Percentiles rank a stretch among this genome's conserved stretches.
These are phyloP conservation scores for Oriolus oriolus DNA, from an alignment of 2,113 vertebrate genomes.

Conservation along the genomic window DNA sequence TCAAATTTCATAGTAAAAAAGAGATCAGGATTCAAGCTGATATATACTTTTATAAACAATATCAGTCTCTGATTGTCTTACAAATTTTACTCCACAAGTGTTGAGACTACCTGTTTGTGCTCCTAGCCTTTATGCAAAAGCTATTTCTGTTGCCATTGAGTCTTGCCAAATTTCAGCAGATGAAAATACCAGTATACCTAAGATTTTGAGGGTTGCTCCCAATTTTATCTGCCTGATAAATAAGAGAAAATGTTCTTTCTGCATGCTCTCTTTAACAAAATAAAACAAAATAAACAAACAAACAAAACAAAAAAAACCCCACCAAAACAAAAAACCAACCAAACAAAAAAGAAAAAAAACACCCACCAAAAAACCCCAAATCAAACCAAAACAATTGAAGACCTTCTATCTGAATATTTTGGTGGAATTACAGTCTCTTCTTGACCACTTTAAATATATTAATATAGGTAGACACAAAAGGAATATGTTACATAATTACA, in stretches of 20 bases:
- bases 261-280: background rate
- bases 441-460: background rate
- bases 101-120: background rate
- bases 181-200: background rate
- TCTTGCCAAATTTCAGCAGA: background rate
- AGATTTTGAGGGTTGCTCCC: background rate
- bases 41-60: background rate
- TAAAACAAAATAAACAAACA: background rate
- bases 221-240: background rate
- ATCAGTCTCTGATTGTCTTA: background rate
- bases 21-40: background rate
- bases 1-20: background rate
- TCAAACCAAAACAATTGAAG: background rate
- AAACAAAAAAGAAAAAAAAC: background rate
- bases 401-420: background rate
- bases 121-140: background rate
- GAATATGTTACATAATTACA: background rate
- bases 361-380: fast-evolving
- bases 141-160: background rate
- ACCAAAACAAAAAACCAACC: background rate
- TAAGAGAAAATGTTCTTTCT: background rate
- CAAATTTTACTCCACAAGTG: background rate
- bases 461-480: background rate
- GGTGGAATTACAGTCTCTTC: fast-evolving
- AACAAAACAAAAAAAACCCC: background rate